These are phyloP conservation scores for Ornithorhynchus anatinus DNA, from an alignment of 2,113 vertebrate genomes.

Conservation along the genomic window DNA sequence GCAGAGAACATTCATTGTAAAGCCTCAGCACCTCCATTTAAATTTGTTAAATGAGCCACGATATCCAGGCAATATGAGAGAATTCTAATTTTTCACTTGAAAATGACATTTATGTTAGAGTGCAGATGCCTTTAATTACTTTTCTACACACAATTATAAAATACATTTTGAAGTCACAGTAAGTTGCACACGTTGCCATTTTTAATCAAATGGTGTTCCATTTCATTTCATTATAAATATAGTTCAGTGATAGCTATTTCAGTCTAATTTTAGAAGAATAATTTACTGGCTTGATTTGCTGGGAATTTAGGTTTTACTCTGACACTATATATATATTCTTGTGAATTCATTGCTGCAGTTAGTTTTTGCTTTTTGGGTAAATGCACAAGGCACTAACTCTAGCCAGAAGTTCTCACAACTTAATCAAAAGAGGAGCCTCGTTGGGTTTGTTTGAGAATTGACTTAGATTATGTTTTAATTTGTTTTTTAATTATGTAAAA, in stretches of 20 bases:
- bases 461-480: background rate
- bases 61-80: slow-evolving; percentile 39
- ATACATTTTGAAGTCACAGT: slow-evolving; percentile 49
- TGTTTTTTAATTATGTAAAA: slow-evolving; percentile 8
- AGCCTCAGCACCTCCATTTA: slow-evolving; percentile 43
- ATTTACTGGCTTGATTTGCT: background rate
- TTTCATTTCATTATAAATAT: slow-evolving; percentile 48
- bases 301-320: background rate
- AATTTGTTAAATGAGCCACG: slow-evolving; percentile 63
- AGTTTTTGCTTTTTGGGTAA: background rate
- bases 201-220: slow-evolving; percentile 57
- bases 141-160: slow-evolving; percentile 55
- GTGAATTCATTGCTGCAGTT: slow-evolving; percentile 3
- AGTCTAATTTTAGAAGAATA: slow-evolving; percentile 24
- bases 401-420: background rate
- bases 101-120: slow-evolving; percentile 61
- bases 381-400: background rate
- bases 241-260: slow-evolving; percentile 2
- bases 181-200: slow-evolving; percentile 43
- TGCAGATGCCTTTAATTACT: slow-evolving; percentile 54
- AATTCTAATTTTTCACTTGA: slow-evolving; percentile 54
- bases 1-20: slow-evolving; percentile 25
- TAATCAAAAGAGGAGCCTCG: background rate
- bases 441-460: background rate
- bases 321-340: background rate